Evolutionary conservation across 2,113 vertebrate genomes (phyloP).

Genomic region (Gobiocypris rarus): DNA sequence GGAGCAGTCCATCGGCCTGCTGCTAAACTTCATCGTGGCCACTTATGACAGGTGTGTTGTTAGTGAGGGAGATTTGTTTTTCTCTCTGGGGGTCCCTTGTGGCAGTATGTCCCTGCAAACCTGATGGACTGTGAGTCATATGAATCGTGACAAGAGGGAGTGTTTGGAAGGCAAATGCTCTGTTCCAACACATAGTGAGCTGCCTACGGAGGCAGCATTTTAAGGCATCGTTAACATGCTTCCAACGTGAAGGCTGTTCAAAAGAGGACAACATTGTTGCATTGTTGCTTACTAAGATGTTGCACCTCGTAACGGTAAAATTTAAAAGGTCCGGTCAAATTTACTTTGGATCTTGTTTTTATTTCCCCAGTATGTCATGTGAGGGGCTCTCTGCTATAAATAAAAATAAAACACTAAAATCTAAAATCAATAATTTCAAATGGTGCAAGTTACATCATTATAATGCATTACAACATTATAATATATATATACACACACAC

Average conservation of each 20-base stretch:
- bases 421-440: too few relatives aligned
- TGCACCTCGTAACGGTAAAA: neutral
- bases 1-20: constrained; percentile 95
- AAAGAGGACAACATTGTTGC: neutral
- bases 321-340: neutral
- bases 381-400: too few relatives aligned
- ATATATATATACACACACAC: too few relatives aligned
- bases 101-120: constrained; percentile 22
- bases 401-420: too few relatives aligned
- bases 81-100: constrained; percentile 28
- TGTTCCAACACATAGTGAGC: constrained; percentile 2
- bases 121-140: constrained; percentile 29
- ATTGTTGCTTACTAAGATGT: neutral
- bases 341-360: neutral
- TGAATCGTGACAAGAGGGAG: constrained; percentile 10
- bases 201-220: neutral
- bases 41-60: constrained; percentile 88
- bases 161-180: constrained; percentile 10
- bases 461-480: too few relatives aligned
- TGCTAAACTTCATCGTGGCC: constrained; percentile 97
- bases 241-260: neutral
- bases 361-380: too few relatives aligned
- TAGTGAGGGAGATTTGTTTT: neutral
- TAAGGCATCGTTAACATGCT: neutral
- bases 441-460: too few relatives aligned